These are phyloP conservation scores for Pseudomyrmex sp. DNA, from an alignment of 1,140 invertebrate species.

Conservation along the genomic window DNA sequence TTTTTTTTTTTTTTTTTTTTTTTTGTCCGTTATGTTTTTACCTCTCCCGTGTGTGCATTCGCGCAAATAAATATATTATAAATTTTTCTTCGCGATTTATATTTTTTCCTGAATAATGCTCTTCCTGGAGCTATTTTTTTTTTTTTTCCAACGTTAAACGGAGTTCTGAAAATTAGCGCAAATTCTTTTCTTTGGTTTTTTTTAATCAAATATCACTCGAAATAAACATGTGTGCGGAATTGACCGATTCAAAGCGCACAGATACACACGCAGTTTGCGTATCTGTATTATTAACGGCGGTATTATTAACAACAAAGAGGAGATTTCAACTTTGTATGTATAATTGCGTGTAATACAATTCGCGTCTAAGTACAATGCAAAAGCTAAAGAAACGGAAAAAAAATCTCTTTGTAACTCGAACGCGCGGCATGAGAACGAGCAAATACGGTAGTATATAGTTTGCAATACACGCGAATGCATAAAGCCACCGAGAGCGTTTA, in stretches of 20 bases:
- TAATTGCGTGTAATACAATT: constrained; percentile 23
- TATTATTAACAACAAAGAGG: constrained; percentile 10
- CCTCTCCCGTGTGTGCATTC: too few species aligned
- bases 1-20: not conserved
- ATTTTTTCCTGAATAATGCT: too few species aligned
- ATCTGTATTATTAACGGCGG: constrained; percentile 7
- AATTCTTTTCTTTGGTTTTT: too few species aligned
- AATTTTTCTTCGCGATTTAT: too few species aligned
- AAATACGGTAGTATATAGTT: not conserved
- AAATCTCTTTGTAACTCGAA: constrained; percentile 34
- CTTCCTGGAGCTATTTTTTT: too few species aligned
- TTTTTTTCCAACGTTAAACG: too few species aligned
- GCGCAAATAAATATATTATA: too few species aligned
- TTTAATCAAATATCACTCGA: too few species aligned
- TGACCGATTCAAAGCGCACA: not conserved
- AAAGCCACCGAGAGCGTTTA: constrained; percentile 55
- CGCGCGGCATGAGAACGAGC: constrained; percentile 48
- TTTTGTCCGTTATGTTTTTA: too few species aligned
- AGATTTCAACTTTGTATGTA: not conserved
- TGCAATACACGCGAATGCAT: constrained; percentile 34
- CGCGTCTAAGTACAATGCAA: constrained; percentile 12
- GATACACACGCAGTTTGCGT: not conserved
- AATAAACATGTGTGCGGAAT: not conserved
- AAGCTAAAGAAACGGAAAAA: not conserved
- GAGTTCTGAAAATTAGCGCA: too few species aligned